Percentiles rank a stretch among this genome's conserved stretches.
phyloP scores from a whole-genome alignment of 2,113 vertebrate species.

The Hyperoodon ampullatus region DNA sequence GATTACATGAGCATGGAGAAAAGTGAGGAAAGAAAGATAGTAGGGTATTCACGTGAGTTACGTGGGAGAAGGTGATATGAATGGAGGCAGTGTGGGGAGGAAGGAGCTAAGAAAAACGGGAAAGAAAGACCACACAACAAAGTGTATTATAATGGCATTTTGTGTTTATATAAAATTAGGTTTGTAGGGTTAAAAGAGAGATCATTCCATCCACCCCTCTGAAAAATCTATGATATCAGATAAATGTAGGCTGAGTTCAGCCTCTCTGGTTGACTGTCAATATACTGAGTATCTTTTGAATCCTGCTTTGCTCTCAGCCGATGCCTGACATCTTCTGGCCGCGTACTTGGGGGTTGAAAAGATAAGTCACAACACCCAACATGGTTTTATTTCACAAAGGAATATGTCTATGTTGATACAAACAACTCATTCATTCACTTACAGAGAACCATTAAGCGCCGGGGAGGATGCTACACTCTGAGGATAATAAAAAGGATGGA shows the following conservation, averaged over 20 bases:
- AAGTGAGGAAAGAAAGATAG: background rate
- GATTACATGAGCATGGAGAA: background rate
- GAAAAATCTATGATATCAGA: background rate
- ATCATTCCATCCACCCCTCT: background rate
- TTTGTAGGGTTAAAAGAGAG: background rate
- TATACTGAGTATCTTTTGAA: background rate
- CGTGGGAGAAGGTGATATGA: background rate
- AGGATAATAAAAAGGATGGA: background rate
- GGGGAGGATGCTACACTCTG: background rate
- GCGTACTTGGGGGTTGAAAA: background rate
- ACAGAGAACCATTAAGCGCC: background rate
- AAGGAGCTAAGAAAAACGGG: background rate
- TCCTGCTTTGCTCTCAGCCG: background rate
- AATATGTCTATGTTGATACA: background rate
- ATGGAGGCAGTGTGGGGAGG: background rate
- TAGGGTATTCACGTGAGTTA: background rate
- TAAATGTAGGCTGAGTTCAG: background rate
- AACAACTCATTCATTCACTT: background rate
- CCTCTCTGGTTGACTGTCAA: background rate
- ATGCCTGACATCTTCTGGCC: background rate
- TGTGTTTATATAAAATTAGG: background rate
- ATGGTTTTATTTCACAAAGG: background rate
- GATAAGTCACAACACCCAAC: background rate
- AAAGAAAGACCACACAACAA: background rate
- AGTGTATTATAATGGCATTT: background rate